Conservation (phyloP, 2,888 invertebrate species). For the Cephus pulcher region DNA sequence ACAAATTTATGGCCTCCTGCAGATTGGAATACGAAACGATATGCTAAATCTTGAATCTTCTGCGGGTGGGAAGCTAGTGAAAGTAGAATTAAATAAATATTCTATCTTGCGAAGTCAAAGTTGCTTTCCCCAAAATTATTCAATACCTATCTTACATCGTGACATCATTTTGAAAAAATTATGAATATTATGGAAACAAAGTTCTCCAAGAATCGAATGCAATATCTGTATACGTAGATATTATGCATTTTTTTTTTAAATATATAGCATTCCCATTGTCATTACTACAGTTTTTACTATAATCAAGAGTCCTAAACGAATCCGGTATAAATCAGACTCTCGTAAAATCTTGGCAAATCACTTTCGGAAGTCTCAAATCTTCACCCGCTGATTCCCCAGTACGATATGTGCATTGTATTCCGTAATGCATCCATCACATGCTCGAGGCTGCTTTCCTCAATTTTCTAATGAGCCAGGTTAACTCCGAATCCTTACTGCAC, state of each 20-base stretch:
- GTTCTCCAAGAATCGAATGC: neutral
- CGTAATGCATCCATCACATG: conserved; percentile 17
- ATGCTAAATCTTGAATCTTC: conserved; percentile 34
- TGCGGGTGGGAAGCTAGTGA: neutral
- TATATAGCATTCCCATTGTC: neutral
- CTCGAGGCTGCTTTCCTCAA: conserved; percentile 16
- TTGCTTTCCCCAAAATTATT: neutral
- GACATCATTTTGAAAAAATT: neutral
- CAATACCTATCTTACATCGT: neutral
- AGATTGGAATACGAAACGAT: conserved; percentile 28
- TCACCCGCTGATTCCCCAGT: neutral
- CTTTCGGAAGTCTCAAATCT: neutral
- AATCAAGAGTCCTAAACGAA: neutral
- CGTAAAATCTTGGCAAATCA: neutral
- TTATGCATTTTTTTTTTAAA: neutral
- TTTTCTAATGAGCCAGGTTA: conserved; percentile 34
- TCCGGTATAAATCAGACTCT: neutral
- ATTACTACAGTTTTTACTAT: neutral
- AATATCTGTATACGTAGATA: neutral
- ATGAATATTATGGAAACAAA: neutral
- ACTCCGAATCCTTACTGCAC: conserved; percentile 23
- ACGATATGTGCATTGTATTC: neutral
- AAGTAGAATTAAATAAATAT: neutral
- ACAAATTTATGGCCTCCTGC: conserved; percentile 36
- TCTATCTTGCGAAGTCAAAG: neutral